phyloP scores from a whole-genome alignment of 2,113 vertebrate species.

The Prochilodus magdalenae region DNA sequence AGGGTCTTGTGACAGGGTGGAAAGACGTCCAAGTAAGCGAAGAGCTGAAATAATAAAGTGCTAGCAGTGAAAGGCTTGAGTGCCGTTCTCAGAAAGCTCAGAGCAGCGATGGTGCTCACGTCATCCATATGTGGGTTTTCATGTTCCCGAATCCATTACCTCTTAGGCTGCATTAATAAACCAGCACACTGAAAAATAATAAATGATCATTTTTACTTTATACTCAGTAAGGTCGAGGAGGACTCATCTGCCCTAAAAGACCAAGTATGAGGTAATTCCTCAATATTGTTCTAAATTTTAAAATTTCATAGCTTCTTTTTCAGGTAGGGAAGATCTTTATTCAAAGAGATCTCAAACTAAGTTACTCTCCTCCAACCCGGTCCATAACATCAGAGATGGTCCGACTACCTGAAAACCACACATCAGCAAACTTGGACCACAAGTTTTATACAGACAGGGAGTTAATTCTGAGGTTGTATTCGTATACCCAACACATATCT shows the following conservation, averaged over 20 bases:
- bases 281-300: neutral
- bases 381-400: too few relatives aligned
- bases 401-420: too few relatives aligned
- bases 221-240: neutral
- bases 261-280: neutral
- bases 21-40: neutral
- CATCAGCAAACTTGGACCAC: too few relatives aligned
- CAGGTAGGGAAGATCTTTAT: too few relatives aligned
- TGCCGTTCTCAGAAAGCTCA: neutral
- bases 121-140: neutral
- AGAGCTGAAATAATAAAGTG: neutral
- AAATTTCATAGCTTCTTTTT: neutral
- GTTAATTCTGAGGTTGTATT: too few relatives aligned
- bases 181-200: neutral
- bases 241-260: neutral
- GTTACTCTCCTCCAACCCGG: too few relatives aligned
- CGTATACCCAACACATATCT: neutral
- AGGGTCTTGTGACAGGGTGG: neutral
- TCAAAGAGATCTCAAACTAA: too few relatives aligned
- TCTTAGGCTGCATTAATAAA: conserved; percentile 30
- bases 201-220: conserved; percentile 1
- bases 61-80: neutral
- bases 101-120: neutral
- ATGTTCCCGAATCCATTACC: neutral
- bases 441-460: too few relatives aligned